Percentiles rank a stretch among this genome's conserved stretches.
Conservation (phyloP, 1,140 invertebrate genomes). For the Idris sp. region DNA sequence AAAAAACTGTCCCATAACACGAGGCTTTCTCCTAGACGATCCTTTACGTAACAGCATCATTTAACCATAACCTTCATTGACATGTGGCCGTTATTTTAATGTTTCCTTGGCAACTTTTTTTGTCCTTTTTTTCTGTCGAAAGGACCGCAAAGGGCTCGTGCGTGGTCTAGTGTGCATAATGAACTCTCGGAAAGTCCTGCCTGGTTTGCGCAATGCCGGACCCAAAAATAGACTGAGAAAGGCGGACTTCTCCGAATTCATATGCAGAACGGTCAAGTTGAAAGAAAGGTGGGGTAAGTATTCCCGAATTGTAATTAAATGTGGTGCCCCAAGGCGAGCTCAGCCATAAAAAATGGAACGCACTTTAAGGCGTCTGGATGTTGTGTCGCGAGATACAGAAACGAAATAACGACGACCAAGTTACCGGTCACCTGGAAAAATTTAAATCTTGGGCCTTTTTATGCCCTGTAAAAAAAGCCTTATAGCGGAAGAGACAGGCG, state of each 20-base stretch:
- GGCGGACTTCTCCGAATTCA: constrained; percentile 54
- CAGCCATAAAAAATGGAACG: constrained; percentile 45
- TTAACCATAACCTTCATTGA: constrained; percentile 45
- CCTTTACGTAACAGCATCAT: constrained; percentile 47
- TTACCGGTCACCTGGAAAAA: constrained; percentile 47
- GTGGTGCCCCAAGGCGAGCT: constrained; percentile 36
- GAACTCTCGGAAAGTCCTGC: constrained; percentile 51
- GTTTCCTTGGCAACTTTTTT: constrained; percentile 52
- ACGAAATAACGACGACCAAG: too few relatives aligned
- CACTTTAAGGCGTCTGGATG: constrained; percentile 37
- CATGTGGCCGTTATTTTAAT: constrained; percentile 60
- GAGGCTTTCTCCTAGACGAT: constrained; percentile 22
- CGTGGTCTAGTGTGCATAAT: constrained; percentile 62
- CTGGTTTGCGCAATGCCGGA: constrained; percentile 53
- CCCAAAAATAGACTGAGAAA: constrained; percentile 57
- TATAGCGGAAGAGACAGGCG: constrained; percentile 34
- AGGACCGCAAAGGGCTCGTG: constrained; percentile 42
- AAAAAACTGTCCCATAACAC: constrained; percentile 23
- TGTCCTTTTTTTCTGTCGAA: constrained; percentile 25
- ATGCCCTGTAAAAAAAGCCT: constrained; percentile 44
- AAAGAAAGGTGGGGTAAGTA: constrained; percentile 52
- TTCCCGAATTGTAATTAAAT: constrained; percentile 56
- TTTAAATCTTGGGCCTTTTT: constrained; percentile 49
- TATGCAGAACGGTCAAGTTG: constrained; percentile 33
- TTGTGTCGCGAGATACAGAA: constrained; percentile 49